Evolutionary conservation across 2,113 vertebrate genomes (phyloP).

Genomic region (Apodemus speciosus): DNA sequence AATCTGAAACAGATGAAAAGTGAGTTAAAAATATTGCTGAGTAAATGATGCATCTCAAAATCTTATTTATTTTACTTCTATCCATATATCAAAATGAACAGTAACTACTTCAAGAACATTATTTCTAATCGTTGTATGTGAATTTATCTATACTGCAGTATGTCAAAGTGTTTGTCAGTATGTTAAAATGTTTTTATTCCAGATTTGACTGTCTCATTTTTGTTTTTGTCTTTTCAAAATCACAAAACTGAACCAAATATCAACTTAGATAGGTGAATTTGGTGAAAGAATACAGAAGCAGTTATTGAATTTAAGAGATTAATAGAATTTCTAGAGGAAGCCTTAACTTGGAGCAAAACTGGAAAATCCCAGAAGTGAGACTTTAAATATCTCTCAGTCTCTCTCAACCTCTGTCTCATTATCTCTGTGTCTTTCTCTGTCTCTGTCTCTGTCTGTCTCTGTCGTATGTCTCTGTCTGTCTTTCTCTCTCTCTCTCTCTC

Average conservation of each 20-base stretch:
- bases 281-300: not conserved
- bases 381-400: not conserved
- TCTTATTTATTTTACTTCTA: conserved; percentile 28
- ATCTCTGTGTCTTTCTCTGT: not conserved
- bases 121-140: not conserved
- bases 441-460: not conserved
- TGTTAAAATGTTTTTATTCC: not conserved
- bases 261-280: not conserved
- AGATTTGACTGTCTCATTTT: not conserved
- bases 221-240: not conserved
- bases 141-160: not conserved
- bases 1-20: not conserved
- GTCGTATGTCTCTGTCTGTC: not conserved
- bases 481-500: not conserved
- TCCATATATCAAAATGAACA: conserved; percentile 10
- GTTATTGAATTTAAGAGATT: not conserved
- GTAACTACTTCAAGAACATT: not conserved
- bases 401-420: not conserved
- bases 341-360: not conserved
- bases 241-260: not conserved
- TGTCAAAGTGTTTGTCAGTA: too few species aligned
- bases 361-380: not conserved
- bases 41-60: not conserved
- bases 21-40: conserved; percentile 8
- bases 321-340: conserved; percentile 10